Percentiles rank a stretch among this genome's conserved stretches.
Evolutionary conservation across 2,113 vertebrate genomes (phyloP).

Genomic region (Chaenogobius annularis): DNA sequence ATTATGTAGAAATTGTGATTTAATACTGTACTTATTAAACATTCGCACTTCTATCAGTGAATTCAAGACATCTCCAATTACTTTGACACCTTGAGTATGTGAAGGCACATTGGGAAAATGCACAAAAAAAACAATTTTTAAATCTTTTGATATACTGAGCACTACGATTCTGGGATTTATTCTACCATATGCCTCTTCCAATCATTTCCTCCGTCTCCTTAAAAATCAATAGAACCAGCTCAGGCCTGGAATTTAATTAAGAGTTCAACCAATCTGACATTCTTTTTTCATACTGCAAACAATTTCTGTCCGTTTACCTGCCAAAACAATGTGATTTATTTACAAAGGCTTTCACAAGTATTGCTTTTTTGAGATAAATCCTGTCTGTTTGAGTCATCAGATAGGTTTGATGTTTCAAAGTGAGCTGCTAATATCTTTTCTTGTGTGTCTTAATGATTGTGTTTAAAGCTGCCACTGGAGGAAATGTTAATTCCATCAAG

Average conservation of each 20-base stretch:
- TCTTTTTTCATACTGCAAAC: constrained; percentile 17
- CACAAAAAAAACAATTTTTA: constrained; percentile 3
- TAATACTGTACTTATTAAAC: no score
- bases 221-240: constrained; percentile 53
- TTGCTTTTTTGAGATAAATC: constrained; percentile 23
- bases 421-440: constrained; percentile 37
- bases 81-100: constrained; percentile 28
- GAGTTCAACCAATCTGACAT: constrained; percentile 34
- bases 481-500: background rate
- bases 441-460: constrained; percentile 34
- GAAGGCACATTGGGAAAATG: constrained; percentile 4
- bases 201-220: constrained; percentile 33
- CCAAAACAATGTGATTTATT: constrained; percentile 39
- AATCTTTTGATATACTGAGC: constrained; percentile 39
- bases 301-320: constrained; percentile 36
- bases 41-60: constrained; percentile 3
- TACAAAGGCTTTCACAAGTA: constrained; percentile 21
- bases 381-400: constrained; percentile 30
- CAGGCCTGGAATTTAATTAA: constrained; percentile 46
- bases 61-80: constrained; percentile 2
- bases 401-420: constrained; percentile 30
- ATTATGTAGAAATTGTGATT: background rate
- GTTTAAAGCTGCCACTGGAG: constrained; percentile 12
- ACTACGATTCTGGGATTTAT: constrained; percentile 39
- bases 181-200: constrained; percentile 9